Base-by-base conservation (phyloP, 2,113 vertebrate genomes). In the Cyprichromis sp. region DNA sequence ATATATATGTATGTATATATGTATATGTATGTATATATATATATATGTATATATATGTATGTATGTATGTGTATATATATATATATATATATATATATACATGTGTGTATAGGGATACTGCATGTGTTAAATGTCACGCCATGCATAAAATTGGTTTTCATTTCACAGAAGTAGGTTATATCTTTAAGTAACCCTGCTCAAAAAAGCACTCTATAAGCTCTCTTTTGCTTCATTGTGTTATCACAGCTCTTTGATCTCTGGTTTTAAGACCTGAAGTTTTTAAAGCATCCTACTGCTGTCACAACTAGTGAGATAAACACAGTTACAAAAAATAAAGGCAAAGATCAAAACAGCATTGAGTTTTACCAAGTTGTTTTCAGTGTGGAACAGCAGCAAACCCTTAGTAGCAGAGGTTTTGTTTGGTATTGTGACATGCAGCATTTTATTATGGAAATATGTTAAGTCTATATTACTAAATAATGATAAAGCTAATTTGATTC, bases 231-330 rank as follows among this genome's bases (percentile, higher is more conserved):
- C 29, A 34, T 10, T 61, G 16, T 34, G 57, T 31, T 61, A 61
- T 61, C 57, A 34, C 57, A 61, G 57, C 16, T 61, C 9, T 61
- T 61, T 61, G 57, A 61, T 61, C 29, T 61, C 57, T 61, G 9
- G 57, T 34, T 61, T 61, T 61, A 34, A 34, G 57, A 87, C 59
- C 81, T 57, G 24, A 50, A 40, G 55, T 86, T 80, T 79, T 34
- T 40, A 73, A 86, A 82, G 40, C 61, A 16, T 40, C 71, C 12
- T 34, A 19, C 31, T 26, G 40, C 19, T 19, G 3, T 61, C 57
- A 61, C 29, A 34, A 34, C 57, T 61, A 61, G 57, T 61, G 57
- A 5, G 3, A 61, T 61, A 61, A 61, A 61, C 16, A 61, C 24
- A 31, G 31, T 36, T 34, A 57, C 34, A 31, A 89, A 59, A 59